Evolutionary conservation across 1,140 invertebrate genomes (phyloP).

Genomic region (Drosophila pallidifrons): DNA sequence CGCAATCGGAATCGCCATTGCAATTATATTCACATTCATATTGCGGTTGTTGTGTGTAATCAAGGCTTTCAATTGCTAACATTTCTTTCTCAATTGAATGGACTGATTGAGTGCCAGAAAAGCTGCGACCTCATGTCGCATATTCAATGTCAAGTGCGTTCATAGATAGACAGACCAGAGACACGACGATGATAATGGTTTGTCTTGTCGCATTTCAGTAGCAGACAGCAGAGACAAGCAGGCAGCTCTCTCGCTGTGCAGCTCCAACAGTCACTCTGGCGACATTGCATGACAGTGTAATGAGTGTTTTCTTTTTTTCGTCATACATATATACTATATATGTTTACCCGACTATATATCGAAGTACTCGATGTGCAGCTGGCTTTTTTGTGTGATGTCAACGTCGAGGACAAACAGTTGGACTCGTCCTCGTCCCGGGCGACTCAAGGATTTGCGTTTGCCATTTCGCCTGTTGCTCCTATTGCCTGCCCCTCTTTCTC

Average conservation of each 20-base stretch:
- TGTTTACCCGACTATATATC: neutral
- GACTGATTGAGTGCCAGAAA: conserved; percentile 61
- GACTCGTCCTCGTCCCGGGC: conserved; percentile 23
- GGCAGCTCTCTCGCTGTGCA: neutral
- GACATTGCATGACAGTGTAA: conserved; percentile 19
- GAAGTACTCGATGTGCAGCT: conserved; percentile 4
- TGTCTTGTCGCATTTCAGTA: neutral
- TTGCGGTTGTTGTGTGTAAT: conserved; percentile 35
- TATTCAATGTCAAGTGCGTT: conserved; percentile 70
- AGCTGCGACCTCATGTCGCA: conserved; percentile 32
- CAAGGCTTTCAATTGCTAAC: conserved; percentile 49
- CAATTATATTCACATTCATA: conserved; percentile 6
- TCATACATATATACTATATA: neutral
- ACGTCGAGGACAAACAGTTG: conserved; percentile 11
- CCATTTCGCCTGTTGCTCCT: conserved; percentile 29
- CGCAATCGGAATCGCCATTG: conserved; percentile 11
- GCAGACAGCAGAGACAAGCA: neutral
- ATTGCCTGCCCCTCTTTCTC: no score
- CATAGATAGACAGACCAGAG: neutral
- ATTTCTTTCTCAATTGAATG: conserved; percentile 59
- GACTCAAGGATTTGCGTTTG: conserved; percentile 29
- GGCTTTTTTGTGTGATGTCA: conserved; percentile 18
- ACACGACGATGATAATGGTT: neutral
- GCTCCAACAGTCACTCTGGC: conserved; percentile 17
- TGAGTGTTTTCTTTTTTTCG: neutral